A percentile compares a stretch with the other conserved stretches of the same genome.
Conservation (phyloP, 2,797 vertebrate genomes). For the Muscicapa striata region DNA sequence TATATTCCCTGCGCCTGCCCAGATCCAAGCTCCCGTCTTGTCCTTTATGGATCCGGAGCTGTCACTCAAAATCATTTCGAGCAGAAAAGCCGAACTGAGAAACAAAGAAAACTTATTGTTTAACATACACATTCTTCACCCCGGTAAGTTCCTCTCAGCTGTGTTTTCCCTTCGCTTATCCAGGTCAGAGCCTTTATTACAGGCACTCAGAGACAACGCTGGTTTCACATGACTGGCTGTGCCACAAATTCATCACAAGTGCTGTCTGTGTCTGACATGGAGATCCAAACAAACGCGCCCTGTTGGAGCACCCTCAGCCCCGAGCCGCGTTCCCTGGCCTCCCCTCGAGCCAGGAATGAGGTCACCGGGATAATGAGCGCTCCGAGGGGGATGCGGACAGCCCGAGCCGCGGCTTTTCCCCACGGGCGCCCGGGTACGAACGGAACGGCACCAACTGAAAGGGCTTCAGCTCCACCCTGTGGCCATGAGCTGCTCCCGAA, state of each 20-base stretch:
- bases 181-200: slow-evolving; percentile 8
- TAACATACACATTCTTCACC: background rate
- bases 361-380: background rate
- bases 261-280: background rate
- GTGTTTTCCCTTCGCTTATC: background rate
- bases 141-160: background rate
- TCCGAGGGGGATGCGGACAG: background rate
- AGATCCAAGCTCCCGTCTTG: background rate
- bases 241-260: background rate
- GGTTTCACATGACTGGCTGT: background rate
- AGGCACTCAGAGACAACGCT: background rate
- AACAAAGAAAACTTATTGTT: background rate
- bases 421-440: rapidly evolving
- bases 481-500: background rate
- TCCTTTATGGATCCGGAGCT: background rate
- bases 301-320: background rate
- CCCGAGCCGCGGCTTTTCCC: background rate
- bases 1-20: background rate
- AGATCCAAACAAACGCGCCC: background rate
- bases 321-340: background rate
- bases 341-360: background rate
- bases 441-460: background rate
- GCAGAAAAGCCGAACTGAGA: background rate
- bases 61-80: slow-evolving; percentile 3
- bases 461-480: slow-evolving; percentile 52